These are phyloP conservation scores for Mesocricetus auratus DNA, from an alignment of 2,113 vertebrate species.

Conservation along the genomic window DNA sequence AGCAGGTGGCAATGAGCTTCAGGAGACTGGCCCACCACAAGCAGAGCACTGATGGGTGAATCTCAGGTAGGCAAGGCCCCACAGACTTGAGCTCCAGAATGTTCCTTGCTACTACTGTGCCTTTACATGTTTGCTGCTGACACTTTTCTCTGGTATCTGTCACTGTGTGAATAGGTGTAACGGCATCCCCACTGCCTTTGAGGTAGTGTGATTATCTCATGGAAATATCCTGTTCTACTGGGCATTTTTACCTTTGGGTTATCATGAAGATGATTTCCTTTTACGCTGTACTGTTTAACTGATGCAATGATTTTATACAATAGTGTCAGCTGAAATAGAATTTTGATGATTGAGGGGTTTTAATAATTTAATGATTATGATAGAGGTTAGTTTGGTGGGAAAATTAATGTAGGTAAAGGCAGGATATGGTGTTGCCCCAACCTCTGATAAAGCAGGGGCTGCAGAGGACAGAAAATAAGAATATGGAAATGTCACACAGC, in stretches of 20 bases:
- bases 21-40: background rate
- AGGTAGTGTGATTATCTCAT: background rate
- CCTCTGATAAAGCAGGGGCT: background rate
- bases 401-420: background rate
- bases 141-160: background rate
- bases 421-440: background rate
- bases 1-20: background rate
- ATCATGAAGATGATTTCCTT: background rate
- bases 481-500: background rate
- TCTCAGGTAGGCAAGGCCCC: background rate
- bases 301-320: background rate
- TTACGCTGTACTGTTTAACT: background rate
- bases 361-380: background rate
- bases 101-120: background rate
- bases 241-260: background rate
- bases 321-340: background rate
- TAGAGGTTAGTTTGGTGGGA: background rate
- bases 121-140: background rate
- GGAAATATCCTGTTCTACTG: background rate
- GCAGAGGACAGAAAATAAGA: background rate
- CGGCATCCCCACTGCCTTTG: background rate
- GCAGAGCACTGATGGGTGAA: background rate
- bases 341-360: background rate
- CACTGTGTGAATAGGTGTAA: background rate
- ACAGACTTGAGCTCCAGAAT: background rate